These are phyloP conservation scores for Stichodactyla mertensii DNA, from an alignment of 64 coral and sea anemone species.

Conservation along the genomic window DNA sequence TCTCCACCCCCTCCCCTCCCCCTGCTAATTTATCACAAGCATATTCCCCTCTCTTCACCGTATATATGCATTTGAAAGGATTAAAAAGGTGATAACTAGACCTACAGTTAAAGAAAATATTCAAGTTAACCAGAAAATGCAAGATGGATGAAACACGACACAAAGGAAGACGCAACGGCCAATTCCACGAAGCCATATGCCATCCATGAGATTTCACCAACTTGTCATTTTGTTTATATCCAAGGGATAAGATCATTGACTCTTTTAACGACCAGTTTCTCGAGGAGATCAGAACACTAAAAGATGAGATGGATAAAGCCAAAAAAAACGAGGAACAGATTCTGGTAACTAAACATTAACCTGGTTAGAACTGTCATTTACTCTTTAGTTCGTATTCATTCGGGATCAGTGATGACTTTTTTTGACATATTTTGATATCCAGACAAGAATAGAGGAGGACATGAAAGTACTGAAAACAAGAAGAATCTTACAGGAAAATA, in stretches of 20 bases:
- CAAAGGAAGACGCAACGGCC: too few species aligned
- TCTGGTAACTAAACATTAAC: neutral
- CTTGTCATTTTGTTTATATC: neutral
- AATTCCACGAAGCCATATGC: neutral
- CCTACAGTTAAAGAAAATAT: too few species aligned
- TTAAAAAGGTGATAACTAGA: too few species aligned
- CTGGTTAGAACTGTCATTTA: neutral
- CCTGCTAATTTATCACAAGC: too few species aligned
- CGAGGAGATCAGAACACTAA: neutral
- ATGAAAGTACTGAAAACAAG: neutral
- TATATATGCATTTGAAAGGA: too few species aligned
- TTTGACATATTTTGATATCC: neutral
- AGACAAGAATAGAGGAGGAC: constrained; percentile 4
- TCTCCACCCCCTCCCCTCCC: too few species aligned
- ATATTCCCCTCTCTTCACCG: too few species aligned
- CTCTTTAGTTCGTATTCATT: neutral
- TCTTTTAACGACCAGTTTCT: constrained; percentile 9
- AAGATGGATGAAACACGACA: too few species aligned
- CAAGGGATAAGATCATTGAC: constrained; percentile 1
- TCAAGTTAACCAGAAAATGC: too few species aligned
- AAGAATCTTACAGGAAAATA: constrained; percentile 20
- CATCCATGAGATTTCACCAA: neutral
- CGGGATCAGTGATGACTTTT: neutral
- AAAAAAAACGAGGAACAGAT: constrained; percentile 16
- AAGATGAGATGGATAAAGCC: constrained; percentile 13